phyloP scores from a whole-genome alignment of 2,888 invertebrate genomes.

The Scotopteryx bipunctaria region DNA sequence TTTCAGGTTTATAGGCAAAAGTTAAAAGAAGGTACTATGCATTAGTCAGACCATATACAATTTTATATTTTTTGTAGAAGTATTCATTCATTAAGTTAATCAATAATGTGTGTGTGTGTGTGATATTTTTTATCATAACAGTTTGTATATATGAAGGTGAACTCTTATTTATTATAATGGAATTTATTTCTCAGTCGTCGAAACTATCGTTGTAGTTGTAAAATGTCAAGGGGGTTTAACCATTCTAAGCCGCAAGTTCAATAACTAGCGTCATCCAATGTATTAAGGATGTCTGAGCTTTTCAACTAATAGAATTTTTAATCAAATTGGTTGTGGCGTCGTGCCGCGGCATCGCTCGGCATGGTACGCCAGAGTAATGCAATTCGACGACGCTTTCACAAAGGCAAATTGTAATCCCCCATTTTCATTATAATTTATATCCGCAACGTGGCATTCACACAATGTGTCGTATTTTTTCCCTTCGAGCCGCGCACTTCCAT shows the following conservation, averaged over 20 bases:
- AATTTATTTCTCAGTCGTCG: no score
- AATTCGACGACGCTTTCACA: slow-evolving; percentile 81
- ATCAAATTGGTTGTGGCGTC: slow-evolving; percentile 78
- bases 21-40: no score
- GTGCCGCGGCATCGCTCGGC: slow-evolving; percentile 52
- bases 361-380: slow-evolving; percentile 75
- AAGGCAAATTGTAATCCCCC: slow-evolving; percentile 82
- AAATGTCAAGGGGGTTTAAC: not conserved
- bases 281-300: slow-evolving; percentile 77
- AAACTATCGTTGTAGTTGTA: not conserved
- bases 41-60: no score
- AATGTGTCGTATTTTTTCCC: slow-evolving; percentile 66
- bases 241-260: slow-evolving; percentile 43
- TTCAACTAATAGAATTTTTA: slow-evolving; percentile 83
- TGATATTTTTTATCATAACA: no score
- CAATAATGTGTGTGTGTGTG: no score
- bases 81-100: no score
- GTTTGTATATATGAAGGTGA: no score
- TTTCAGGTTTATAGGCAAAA: not conserved
- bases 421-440: slow-evolving; percentile 69
- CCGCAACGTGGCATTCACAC: slow-evolving; percentile 67
- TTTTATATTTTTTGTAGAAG: no score
- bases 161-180: no score
- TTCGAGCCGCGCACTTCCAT: slow-evolving; percentile 47
- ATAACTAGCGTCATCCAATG: slow-evolving; percentile 62